A percentile compares a stretch with the other conserved stretches of the same genome.
Conservation (phyloP, 92 coral and sea anemone species). For the Desmophyllum pertusum region DNA sequence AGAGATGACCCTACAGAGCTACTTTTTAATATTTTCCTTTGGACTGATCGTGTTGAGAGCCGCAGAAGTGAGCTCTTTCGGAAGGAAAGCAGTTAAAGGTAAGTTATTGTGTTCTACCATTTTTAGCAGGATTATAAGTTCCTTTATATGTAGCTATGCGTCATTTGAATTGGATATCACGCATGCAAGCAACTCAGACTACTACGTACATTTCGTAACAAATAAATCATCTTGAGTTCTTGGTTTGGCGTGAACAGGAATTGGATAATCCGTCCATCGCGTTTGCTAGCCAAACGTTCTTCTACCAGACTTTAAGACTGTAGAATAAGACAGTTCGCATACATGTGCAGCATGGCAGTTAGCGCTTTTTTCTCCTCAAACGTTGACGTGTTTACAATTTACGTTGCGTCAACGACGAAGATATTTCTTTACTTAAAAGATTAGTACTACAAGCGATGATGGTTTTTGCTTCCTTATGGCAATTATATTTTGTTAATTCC, state of each 20-base stretch:
- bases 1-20: conserved; percentile 16
- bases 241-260: not conserved
- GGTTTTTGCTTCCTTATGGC: not conserved
- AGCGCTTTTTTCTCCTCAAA: not conserved
- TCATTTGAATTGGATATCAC: not conserved
- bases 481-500: not conserved
- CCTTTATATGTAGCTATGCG: not conserved
- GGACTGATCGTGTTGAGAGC: conserved; percentile 31
- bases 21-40: conserved; percentile 10
- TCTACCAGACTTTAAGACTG: no score
- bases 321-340: not conserved
- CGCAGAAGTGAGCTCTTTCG: conserved; percentile 1
- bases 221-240: not conserved
- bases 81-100: conserved; percentile 17
- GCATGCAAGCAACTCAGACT: not conserved
- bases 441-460: not conserved
- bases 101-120: not conserved
- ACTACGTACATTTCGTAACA: not conserved
- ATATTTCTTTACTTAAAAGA: not conserved
- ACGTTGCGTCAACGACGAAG: not conserved
- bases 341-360: not conserved
- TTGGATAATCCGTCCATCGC: not conserved
- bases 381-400: conserved; percentile 13
- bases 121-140: not conserved
- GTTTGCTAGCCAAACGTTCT: not conserved